Base-by-base conservation (phyloP, 2,888 invertebrate species). In the Coelinius sp. region DNA sequence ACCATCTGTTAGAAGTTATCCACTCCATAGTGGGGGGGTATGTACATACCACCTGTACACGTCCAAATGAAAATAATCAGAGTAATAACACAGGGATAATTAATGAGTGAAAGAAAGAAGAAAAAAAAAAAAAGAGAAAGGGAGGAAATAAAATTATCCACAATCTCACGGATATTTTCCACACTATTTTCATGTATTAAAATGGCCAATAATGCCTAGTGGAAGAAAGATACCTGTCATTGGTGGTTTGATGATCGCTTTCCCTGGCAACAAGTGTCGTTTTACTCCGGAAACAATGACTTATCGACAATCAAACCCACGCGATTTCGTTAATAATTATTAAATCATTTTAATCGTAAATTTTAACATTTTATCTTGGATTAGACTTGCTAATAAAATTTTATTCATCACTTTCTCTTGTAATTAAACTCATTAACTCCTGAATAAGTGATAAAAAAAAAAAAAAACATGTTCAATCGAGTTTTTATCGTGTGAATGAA, bases 211-310 rank as follows among this genome's bases (percentile, higher is more conserved):
- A n/a, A n/a, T n/a, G n/a, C n/a, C n/a, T n/a, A n/a, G n/a, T n/a
- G n/a, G n/a, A n/a, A n/a, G n/a, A n/a, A 41, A 63, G 72, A 63
- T 24, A 49, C 75, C 70, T 75, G 81, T 77, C 84, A 84, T 63
- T 38, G 41, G 27, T 24, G 83, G 4, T 31, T 20, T 82, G 84
- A 84, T 80, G 79, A 80, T 78, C 79, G 79, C 80, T 80, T 82
- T 81, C 81, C 83, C 77, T 81, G 78, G 82, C 81, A 83, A 79
- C 80, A 81, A 82, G 78, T 81, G 79, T 80, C 79, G 78, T 71
- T 75, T 80, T 65, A 56, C 62, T 66, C 76, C 52, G 69, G 62
- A 76, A 78, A 80, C 73, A 77, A 72, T 62, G 49, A 70, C 56
- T 67, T 63, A 63, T 63, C 63, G 41, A 63, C 63, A 63, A 63